These are phyloP conservation scores for Platycercus adscitus DNA, from an alignment of 2,113 vertebrate species.

Conservation along the genomic window DNA sequence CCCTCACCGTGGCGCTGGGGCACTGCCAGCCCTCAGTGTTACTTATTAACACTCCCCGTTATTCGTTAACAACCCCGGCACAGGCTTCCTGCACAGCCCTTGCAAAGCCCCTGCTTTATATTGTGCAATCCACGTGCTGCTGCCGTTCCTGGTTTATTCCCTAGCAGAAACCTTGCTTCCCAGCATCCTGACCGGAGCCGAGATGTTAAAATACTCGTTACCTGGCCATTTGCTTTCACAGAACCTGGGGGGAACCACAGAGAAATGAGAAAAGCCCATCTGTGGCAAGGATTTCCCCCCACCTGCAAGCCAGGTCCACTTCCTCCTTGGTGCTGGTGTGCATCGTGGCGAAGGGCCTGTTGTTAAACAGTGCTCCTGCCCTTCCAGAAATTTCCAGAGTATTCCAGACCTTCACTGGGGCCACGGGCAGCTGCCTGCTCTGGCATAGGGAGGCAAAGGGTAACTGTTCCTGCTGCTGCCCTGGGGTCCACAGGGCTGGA, in stretches of 20 bases:
- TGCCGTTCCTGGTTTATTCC: neutral
- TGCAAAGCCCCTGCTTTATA: neutral
- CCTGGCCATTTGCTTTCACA: neutral
- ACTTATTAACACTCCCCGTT: neutral
- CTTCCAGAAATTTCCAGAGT: neutral
- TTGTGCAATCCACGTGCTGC: neutral
- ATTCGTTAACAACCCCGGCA: neutral
- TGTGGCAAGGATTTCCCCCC: fast-evolving
- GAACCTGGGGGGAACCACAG: neutral
- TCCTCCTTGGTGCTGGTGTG: fast-evolving
- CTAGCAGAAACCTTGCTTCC: neutral
- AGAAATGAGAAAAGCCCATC: neutral
- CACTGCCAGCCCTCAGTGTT: neutral
- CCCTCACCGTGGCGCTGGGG: neutral
- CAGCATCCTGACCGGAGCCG: neutral
- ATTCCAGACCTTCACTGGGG: neutral
- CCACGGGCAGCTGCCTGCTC: fast-evolving
- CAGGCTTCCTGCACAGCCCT: neutral
- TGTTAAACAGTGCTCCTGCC: neutral
- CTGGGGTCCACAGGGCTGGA: fast-evolving
- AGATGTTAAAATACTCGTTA: neutral
- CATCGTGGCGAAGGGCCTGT: neutral
- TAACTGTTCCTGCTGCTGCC: neutral
- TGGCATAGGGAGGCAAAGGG: fast-evolving
- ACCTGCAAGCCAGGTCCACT: fast-evolving